Evolutionary conservation across 2,888 invertebrate species (phyloP), one percentile per base, ranked within the genome.

Genomic region (Drosophila paramelanica): DNA sequence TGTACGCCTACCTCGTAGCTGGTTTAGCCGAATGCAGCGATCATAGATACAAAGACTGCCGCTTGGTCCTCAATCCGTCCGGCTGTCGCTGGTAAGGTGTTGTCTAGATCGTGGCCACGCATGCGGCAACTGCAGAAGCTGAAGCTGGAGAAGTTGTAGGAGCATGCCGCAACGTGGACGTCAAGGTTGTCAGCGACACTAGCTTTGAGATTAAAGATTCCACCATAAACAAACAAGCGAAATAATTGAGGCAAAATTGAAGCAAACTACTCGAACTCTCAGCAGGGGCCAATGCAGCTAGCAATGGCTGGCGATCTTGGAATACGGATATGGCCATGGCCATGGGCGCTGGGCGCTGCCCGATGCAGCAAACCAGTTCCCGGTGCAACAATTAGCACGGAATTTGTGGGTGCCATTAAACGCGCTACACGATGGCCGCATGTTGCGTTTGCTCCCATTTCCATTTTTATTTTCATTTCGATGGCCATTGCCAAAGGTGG

Each of bases 181-280:
- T 84, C 86, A 84, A 84, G 84, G 87, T 79, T 85, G 68, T 67
- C 60, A 64, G 73, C 83, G 67, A 75, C 73, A 85, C 83, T 74
- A 82, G 79, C 68, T 68, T 47, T 59, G 62, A 88, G 89, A 89
- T 89, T 84, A 79, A 89, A 89, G 89, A 89, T 89, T 89, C 89
- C 89, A 86, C 80, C 79, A 77, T 79, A 86, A 89, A 89, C 89
- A 89, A 89, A 89, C 89, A 86, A 89, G 89, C 86, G 86, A 83
- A 89, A 88, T 89, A 89, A 89, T 89, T 89, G 89, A 86, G 89
- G 89, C 81, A 88, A 85, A 89, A 83, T 89, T 83, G 88, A 81
- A 83, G 83, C 86, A 79, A 89, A 82, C 88, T 79, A 75, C 81
- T 73, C 70, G 57, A 51, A 61, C 71, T 61, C 45, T 56, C 73